Evolutionary conservation across 1,140 invertebrate genomes (phyloP).

Genomic region (Hyposmocoma kahamanoa): DNA sequence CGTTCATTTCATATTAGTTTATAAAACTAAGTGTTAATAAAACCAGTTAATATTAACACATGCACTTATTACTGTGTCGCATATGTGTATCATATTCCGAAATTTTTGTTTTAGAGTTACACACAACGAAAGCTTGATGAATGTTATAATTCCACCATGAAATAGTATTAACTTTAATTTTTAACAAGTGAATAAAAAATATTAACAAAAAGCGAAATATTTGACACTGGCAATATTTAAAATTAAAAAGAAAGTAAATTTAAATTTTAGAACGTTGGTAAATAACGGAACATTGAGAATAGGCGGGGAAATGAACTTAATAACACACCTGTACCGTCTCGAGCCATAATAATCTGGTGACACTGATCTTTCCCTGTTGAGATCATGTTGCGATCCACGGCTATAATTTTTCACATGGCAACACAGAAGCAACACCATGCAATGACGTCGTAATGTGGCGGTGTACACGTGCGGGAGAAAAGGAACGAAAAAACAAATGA

Average conservation of each 20-base stretch:
- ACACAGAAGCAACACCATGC: slow-evolving; percentile 46
- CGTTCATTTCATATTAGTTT: neutral
- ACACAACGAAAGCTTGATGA: neutral
- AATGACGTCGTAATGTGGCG: slow-evolving; percentile 39
- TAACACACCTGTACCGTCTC: slow-evolving; percentile 79
- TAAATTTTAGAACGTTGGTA: slow-evolving; percentile 15
- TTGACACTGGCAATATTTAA: neutral
- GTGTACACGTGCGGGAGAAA: slow-evolving; percentile 25
- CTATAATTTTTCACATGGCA: slow-evolving; percentile 44
- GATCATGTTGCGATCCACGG: slow-evolving; percentile 80
- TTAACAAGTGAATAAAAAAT: neutral
- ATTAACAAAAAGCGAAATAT: neutral
- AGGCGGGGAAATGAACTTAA: slow-evolving; percentile 27
- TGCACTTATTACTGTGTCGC: too few relatives aligned
- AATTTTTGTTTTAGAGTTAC: too few relatives aligned
- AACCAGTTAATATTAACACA: neutral
- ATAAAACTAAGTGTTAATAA: neutral
- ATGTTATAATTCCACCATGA: slow-evolving; percentile 2
- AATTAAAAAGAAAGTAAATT: slow-evolving; percentile 11
- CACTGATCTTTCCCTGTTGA: slow-evolving; percentile 75
- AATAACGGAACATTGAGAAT: slow-evolving; percentile 16
- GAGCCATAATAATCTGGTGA: slow-evolving; percentile 78
- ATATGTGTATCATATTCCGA: too few relatives aligned
- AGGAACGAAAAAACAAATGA: slow-evolving; percentile 22
- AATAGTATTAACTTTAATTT: neutral